A percentile compares a stretch with the other conserved stretches of the same genome.
Conservation (phyloP, 2,113 vertebrate species). For the Rhinoderma darwinii region DNA sequence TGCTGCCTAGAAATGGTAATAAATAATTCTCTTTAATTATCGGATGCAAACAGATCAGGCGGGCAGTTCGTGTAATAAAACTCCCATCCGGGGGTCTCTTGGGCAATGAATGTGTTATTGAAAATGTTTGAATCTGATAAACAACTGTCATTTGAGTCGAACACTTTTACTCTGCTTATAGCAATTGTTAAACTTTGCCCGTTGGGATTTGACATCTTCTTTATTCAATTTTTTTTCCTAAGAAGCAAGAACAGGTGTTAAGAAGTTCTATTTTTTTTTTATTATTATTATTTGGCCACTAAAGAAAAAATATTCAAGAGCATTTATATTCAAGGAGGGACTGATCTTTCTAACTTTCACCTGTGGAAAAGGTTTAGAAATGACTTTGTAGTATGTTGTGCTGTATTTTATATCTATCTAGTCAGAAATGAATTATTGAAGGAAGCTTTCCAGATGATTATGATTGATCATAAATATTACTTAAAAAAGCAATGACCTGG, state of each 20-base stretch:
- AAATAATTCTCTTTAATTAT: constrained; percentile 57
- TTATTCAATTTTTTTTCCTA: constrained; percentile 13
- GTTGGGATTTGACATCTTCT: constrained; percentile 29
- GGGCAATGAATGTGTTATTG: constrained; percentile 34
- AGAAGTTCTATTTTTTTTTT: neutral
- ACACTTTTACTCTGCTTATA: constrained; percentile 53
- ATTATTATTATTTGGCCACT: too few relatives aligned
- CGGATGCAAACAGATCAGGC: constrained; percentile 45
- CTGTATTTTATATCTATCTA: too few relatives aligned
- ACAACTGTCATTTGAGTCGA: constrained; percentile 56
- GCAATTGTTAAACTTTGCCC: constrained; percentile 42
- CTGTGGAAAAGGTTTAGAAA: neutral
- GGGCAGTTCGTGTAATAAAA: constrained; percentile 40
- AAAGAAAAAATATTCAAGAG: neutral
- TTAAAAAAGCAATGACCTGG: too few relatives aligned
- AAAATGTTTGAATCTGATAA: constrained; percentile 56
- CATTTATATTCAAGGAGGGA: neutral
- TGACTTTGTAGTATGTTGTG: neutral
- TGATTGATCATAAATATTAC: too few relatives aligned
- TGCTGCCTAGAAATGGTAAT: constrained; percentile 37
- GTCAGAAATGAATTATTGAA: too few relatives aligned
- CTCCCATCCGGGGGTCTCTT: constrained; percentile 33
- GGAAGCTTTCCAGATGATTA: too few relatives aligned
- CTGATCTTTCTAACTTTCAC: neutral
- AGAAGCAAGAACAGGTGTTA: neutral